Percentiles rank a stretch among this genome's conserved stretches.
Conservation (phyloP, 2,113 vertebrate species). For the Xiphophorus maculatus region DNA sequence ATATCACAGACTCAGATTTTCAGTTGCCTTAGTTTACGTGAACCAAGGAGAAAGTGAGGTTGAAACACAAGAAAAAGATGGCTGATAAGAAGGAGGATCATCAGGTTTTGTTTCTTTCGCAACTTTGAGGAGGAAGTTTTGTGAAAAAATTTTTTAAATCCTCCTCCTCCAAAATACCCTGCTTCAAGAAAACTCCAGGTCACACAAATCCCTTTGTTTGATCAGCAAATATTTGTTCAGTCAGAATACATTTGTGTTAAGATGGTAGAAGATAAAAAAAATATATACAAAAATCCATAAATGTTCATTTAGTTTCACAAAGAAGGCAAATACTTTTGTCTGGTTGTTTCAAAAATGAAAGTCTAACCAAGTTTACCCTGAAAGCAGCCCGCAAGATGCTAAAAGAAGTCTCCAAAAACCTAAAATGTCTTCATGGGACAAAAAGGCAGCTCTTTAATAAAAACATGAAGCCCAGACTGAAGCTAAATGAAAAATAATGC, state of each 20-base stretch:
- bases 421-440: too few species aligned
- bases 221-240: neutral
- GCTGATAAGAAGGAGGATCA: constrained; percentile 23
- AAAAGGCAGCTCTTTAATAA: too few species aligned
- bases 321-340: neutral
- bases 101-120: constrained; percentile 27
- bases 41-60: neutral
- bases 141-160: neutral
- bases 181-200: neutral
- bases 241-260: neutral
- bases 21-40: neutral
- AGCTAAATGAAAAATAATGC: too few species aligned
- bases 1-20: neutral
- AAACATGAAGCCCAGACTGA: too few species aligned
- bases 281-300: neutral
- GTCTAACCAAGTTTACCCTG: too few species aligned
- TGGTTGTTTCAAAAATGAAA: too few species aligned
- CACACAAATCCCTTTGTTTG: neutral
- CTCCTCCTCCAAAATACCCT: neutral
- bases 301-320: too few species aligned
- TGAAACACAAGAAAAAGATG: neutral
- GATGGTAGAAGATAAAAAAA: neutral
- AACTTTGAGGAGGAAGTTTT: neutral
- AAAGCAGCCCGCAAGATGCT: too few species aligned
- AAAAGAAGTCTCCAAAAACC: too few species aligned